Base-by-base conservation (phyloP, 1,140 invertebrate genomes). In the Wiebesia pumilae region DNA sequence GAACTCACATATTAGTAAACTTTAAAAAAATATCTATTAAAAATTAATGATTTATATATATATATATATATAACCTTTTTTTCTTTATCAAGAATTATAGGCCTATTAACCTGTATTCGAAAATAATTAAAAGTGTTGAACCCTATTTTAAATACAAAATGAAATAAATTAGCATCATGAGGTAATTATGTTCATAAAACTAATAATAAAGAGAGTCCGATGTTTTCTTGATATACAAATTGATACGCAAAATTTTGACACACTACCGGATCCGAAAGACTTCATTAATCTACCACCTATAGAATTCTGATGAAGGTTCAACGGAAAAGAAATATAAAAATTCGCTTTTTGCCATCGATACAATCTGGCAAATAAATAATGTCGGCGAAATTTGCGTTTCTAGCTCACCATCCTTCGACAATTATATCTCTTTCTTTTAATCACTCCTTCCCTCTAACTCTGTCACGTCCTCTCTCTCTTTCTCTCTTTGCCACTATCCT, bases 251-350 rank as follows among this genome's bases (percentile, higher is more conserved):
- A 69, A 69, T 69, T n/a, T 69, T 33, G 7, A 69, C 30, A 35
- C 67, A 69, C 30, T 69, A 69, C n/a, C 30, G 67, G 10, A 69
- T 69, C 30, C 3, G 67, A 69, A 69, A 40, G 69, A 65, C 58
- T 81, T 65, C 79, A 81, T 81, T 67, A 67, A 81, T 54, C 79
- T 81, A 16, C 27, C 43, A 9, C 51, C 9, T 51, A 51, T 80
- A 38, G 27, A 43, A 81, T 67, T 47, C 12, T 40, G n/a, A 40
- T 43, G 24, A 54, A n/a, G 21, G 67, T 81, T 81, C 58, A 65
- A 65, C 35, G 33, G 4, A 7, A 14, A 38, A 40, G 21, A n/a
- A 33, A 12, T 47, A 82, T 51, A 82, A 82, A 71, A 82, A 82
- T 82, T 82, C 19, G 43, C 30, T 83, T 73, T 83, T 38, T 24